Base-by-base conservation (phyloP, 2,888 invertebrate species). In the Rapana venosa region DNA sequence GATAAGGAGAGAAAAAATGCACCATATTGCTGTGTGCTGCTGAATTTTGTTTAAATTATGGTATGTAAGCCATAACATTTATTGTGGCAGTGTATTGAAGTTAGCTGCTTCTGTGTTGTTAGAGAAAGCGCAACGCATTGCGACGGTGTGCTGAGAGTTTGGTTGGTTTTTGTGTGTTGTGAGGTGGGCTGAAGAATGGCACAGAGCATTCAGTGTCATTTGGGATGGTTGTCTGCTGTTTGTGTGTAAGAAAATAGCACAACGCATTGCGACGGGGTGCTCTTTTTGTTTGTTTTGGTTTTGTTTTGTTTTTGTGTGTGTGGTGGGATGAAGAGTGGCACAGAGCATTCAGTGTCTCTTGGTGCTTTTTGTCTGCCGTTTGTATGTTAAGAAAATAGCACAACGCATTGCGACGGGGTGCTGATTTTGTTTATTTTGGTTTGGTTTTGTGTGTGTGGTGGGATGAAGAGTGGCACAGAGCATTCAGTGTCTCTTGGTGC, bases 261-360 rank as follows among this genome's bases (percentile, higher is more conserved):
- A 83, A 83, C 84, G 84, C 84, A 85, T 85, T 85, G 84, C 58
- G 84, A 30, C 84, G 58, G 84, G 84, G 84, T 83, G 83, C 83
- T 32, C 1, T 1, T 1, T 20, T 1, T 61, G 47, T 61, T 1
- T 22, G 13, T 11, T 22, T 26, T 26, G 6, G 74, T 74, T 47
- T 5, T 47, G 47, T 47, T 47, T 47, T 47, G 47, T 15, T 61
- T 61, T 20, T 22, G 13, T 11, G n/a, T 77, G 11, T 22, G 77
- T 77, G 15, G 11, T 77, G 30, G 11, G 77, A 1, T 77, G n/a
- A 13, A n/a, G n/a, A 77, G n/a, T 13, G n/a, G 20, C 26, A 11
- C 26, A 17, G n/a, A 30, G 77, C 13, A 77, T 77, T 77, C 26
- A 13, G 77, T 77, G 77, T 61, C 13, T 8, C 13, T 47, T 47